Evolutionary conservation across 2,113 vertebrate genomes (phyloP), one percentile per base, ranked within the genome.

Genomic region (Lophotis ruficrista): DNA sequence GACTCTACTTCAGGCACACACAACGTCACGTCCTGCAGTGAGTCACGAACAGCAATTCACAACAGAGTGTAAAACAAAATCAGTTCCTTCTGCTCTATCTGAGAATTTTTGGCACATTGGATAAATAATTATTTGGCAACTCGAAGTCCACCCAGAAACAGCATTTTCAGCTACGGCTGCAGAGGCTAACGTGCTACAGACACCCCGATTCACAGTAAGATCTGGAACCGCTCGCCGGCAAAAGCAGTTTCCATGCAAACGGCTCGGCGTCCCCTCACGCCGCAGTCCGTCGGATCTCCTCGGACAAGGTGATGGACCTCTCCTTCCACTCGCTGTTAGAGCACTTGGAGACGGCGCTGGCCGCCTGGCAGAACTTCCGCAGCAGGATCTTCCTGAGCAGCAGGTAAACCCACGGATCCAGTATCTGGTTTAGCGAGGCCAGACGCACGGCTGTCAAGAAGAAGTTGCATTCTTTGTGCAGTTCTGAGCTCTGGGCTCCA

Each of bases 371-470:
- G 96, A 98, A 98, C 97, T 99, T 99, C 77, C 97, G 98, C 23
- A 99, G 98, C 18, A 99, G 98, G 92, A 99, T 99, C 97, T 99
- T 99, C 85, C 99, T 97, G 78, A 99, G 96, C 47, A 99, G 99
- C 96, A 99, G 97, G 93, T 99, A 99, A 85, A 99, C 99, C 99
- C 99, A 99, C 1, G 99, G 99, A 89, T 99, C 99, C 94, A 99
- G 98, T 94, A 99, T 99, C 97, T 99, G 99, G 97, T 99, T 99
- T 20, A 99, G 98, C 0, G 99, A 99, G 47, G 99, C 99, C 98
- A 99, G 90, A 73, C 99, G 99, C 87, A 99, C 98, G 2, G 99
- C 98, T 0, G 98, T 99, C 90, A 99, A 95, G 66, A 99, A 98
- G 96, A 99, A 98, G 64, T 98, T 97, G 87, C 99, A 99, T 56